Evolutionary conservation across 1,140 invertebrate species (phyloP), one percentile per base, ranked within the genome.

Genomic region (Vanessa tameamea): DNA sequence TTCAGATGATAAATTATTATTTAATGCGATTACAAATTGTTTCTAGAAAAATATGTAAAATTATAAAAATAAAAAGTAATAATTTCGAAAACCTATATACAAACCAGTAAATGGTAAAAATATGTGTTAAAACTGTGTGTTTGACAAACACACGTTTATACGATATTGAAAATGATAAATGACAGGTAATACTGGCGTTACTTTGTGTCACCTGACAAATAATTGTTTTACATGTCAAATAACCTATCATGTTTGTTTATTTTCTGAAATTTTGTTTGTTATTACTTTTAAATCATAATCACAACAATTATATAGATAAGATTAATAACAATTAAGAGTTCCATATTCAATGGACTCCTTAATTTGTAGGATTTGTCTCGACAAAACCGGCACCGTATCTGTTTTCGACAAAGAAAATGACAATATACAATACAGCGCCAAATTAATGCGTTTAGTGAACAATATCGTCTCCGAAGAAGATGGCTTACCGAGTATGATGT

Each of bases 351-450:
- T 90, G 88, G 85, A 88, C 61, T 72, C 77, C 0, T 80, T 81
- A 67, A 67, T 90, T 53, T 92, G 90, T 77, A 83, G 89, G 69
- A 80, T 92, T 75, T 92, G 90, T 76, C 81, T 92, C 6, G 77
- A 81, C 13, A 87, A 84, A 78, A 78, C 81, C 11, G 89, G 84
- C 6, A 80, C 77, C 2, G 80, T 86, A 48, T 91, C 87, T 14
- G 43, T 93, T 55, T 93, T 91, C 73, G 84, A 86, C 16, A 79
- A 77, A 47, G 78, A 87, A 47, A 47, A 51, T 53, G 87, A 88
- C 73, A 82, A 83, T 69, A 70, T 90, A 23, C 85, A 84, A 72
- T 84, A 87, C 20, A 79, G 82, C 65, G 73, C 77, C 9, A 90
- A 91, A 80, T 80, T 93, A 51, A 87, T 86, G 82, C 81, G 80